Conservation (phyloP, 2,888 invertebrate genomes). For the Chloroclystis v-ata region DNA sequence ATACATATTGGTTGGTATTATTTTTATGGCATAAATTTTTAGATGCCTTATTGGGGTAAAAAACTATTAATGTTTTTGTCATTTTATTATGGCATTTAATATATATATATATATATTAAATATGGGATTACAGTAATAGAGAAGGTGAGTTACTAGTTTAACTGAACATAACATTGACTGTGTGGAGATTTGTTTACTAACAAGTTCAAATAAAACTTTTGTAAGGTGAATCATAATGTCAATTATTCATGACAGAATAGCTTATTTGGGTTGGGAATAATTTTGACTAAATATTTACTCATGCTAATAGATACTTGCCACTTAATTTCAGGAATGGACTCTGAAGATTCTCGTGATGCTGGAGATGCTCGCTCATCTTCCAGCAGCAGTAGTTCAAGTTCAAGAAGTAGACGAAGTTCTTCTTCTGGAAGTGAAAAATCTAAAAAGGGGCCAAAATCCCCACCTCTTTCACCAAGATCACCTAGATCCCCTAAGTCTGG, state of each 20-base stretch:
- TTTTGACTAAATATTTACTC: too few relatives aligned
- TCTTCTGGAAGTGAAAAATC: slow-evolving; percentile 62
- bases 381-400: slow-evolving; percentile 72
- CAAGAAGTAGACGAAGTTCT: slow-evolving; percentile 64
- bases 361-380: slow-evolving; percentile 64
- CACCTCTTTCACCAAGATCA: slow-evolving; percentile 45
- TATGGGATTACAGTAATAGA: too few relatives aligned
- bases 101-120: too few relatives aligned
- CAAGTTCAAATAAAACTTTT: slow-evolving; percentile 22
- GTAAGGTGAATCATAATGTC: slow-evolving; percentile 37
- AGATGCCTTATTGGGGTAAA: too few relatives aligned
- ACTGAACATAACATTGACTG: slow-evolving; percentile 14
- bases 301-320: slow-evolving; percentile 32
- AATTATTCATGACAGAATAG: slow-evolving; percentile 39
- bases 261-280: slow-evolving; percentile 45
- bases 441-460: slow-evolving; percentile 60
- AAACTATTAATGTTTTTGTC: too few relatives aligned
- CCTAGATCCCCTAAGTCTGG: too few relatives aligned
- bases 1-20: too few relatives aligned
- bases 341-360: slow-evolving; percentile 79
- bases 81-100: too few relatives aligned
- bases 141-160: slow-evolving; percentile 11
- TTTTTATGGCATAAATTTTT: too few relatives aligned
- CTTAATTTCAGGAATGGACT: slow-evolving; percentile 77
- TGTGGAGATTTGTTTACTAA: slow-evolving; percentile 41